Evolutionary conservation across 2,888 invertebrate genomes (phyloP).

Genomic region (Ormyrus pomaceus): DNA sequence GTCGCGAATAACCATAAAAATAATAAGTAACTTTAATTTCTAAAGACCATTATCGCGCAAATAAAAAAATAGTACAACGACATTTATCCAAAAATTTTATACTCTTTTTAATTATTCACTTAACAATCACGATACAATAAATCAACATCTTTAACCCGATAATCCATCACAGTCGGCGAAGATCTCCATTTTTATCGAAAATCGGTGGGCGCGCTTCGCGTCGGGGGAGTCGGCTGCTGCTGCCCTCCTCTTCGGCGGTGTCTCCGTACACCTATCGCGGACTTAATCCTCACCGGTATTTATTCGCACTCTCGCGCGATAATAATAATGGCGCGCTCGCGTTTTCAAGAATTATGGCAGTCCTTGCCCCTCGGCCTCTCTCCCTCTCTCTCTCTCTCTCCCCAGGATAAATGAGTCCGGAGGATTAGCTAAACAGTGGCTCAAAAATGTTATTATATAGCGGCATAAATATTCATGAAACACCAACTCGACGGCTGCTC

Average conservation of each 20-base stretch:
- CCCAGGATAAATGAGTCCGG: conserved; percentile 75
- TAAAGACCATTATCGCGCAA: too few relatives aligned
- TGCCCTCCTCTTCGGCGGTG: conserved; percentile 9
- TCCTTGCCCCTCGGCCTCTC: conserved; percentile 67
- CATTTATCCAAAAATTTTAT: too few relatives aligned
- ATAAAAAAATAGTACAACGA: too few relatives aligned
- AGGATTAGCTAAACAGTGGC: conserved; percentile 76
- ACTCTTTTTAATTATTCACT: too few relatives aligned
- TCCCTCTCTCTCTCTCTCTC: too few relatives aligned
- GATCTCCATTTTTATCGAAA: conserved; percentile 31
- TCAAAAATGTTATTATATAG: conserved; percentile 76
- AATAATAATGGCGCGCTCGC: conserved; percentile 73
- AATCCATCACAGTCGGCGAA: too few relatives aligned
- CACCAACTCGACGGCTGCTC: conserved; percentile 62
- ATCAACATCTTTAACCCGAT: too few relatives aligned
- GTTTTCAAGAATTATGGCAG: conserved; percentile 75
- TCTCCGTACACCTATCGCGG: conserved; percentile 39
- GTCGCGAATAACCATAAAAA: too few relatives aligned
- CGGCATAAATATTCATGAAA: conserved; percentile 75
- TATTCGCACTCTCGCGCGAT: conserved; percentile 70
- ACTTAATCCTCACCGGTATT: conserved; percentile 69
- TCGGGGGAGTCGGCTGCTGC: too few relatives aligned
- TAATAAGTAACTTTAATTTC: too few relatives aligned
- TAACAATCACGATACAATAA: too few relatives aligned
- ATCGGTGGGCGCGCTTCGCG: not conserved